Percentiles rank a stretch among this genome's conserved stretches.
These are phyloP conservation scores for Corella eumyota DNA, from an alignment of 23 tunicate species.

Conservation along the genomic window DNA sequence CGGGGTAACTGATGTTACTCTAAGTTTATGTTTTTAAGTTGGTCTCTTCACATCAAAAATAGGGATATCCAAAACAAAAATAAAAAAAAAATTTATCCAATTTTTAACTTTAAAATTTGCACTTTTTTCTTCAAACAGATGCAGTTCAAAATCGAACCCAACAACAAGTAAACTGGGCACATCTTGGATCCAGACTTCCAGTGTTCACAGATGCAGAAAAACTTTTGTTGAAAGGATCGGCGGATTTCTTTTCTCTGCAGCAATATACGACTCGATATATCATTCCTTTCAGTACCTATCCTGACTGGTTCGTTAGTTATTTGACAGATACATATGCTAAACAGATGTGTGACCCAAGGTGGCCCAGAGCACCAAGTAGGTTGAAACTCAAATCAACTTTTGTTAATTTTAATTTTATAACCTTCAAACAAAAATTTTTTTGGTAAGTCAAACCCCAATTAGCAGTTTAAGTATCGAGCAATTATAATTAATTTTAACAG, in stretches of 20 bases:
- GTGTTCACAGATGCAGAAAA: conserved; percentile 86
- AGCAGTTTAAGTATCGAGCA: too few relatives aligned
- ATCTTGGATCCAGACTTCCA: conserved; percentile 66
- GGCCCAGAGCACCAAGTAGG: conserved; percentile 81
- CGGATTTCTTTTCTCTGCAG: conserved; percentile 93
- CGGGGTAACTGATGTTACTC: too few relatives aligned
- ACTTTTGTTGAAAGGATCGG: conserved; percentile 35
- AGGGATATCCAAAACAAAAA: too few relatives aligned
- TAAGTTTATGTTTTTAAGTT: too few relatives aligned
- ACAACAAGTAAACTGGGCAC: conserved; percentile 20
- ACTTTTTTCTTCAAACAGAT: too few relatives aligned
- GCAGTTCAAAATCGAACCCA: conserved; percentile 58
- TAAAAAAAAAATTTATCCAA: too few relatives aligned
- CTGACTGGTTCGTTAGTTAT: conserved; percentile 23
- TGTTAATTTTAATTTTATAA: too few relatives aligned
- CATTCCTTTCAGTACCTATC: conserved; percentile 24
- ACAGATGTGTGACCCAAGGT: conserved; percentile 54
- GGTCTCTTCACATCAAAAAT: too few relatives aligned
- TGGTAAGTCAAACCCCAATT: too few relatives aligned
- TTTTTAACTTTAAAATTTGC: too few relatives aligned
- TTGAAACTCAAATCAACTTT: background rate
- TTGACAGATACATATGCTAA: conserved; percentile 37
- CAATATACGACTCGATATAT: conserved; percentile 64
- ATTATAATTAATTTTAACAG: too few relatives aligned
- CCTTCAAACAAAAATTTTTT: too few relatives aligned